A percentile compares a stretch with the other conserved stretches of the same genome.
Evolutionary conservation across 2,888 invertebrate species (phyloP).

Genomic region (Drosophila leonis): DNA sequence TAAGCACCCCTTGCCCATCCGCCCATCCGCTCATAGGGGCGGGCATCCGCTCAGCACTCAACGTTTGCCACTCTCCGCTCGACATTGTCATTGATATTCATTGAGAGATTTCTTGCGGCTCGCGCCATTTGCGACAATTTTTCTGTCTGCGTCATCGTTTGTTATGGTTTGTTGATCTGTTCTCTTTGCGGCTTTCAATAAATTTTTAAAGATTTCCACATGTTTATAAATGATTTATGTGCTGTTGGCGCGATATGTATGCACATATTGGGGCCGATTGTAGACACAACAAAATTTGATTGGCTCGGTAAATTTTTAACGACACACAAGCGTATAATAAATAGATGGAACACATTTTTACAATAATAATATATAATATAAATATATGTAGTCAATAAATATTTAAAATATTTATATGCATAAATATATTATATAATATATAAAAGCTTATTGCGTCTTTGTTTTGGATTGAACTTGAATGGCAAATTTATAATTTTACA

Average conservation of each 20-base stretch:
- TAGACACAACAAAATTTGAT: background rate
- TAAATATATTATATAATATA: background rate
- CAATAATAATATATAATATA: background rate
- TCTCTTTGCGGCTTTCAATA: constrained; percentile 36
- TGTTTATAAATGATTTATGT: constrained; percentile 61
- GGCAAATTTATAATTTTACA: background rate
- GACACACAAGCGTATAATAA: background rate
- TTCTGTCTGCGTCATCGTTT: constrained; percentile 69
- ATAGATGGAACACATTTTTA: background rate
- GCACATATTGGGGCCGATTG: constrained; percentile 8
- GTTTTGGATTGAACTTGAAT: background rate
- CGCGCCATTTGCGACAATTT: constrained; percentile 70
- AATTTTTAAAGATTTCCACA: constrained; percentile 40
- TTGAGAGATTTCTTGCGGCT: constrained; percentile 55
- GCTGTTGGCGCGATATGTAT: constrained; percentile 4
- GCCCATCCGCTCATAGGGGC: constrained; percentile 1
- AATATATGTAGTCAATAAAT: background rate
- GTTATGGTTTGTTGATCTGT: constrained; percentile 56
- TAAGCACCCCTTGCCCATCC: background rate
- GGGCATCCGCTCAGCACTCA: constrained; percentile 14
- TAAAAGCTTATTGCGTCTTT: background rate
- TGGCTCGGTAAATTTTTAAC: background rate
- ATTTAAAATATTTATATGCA: background rate
- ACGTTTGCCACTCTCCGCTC: constrained; percentile 5
- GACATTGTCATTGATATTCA: constrained; percentile 61